phyloP scores from a whole-genome alignment of 2,797 vertebrate genomes.

The Delichon dasypus region DNA sequence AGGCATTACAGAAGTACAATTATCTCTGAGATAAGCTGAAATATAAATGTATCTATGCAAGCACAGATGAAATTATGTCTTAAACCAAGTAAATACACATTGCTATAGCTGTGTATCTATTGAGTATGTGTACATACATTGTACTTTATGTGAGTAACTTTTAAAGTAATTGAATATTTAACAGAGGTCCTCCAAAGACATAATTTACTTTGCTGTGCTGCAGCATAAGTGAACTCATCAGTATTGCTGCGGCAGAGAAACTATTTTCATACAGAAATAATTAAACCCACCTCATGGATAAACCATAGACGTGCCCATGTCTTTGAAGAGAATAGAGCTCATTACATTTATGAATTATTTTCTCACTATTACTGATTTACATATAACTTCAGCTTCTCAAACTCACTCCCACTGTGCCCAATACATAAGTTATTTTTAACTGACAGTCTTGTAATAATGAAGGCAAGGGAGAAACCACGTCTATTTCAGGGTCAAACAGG shows the following conservation, averaged over 20 bases:
- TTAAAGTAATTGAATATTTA: background rate
- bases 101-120: background rate
- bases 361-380: constrained; percentile 23
- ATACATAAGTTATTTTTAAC: constrained; percentile 19
- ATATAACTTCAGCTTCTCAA: constrained; percentile 14
- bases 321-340: background rate
- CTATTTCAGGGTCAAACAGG: constrained; percentile 24
- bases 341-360: constrained; percentile 10
- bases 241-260: background rate
- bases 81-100: background rate
- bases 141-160: background rate
- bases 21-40: background rate
- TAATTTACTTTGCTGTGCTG: background rate
- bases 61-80: background rate
- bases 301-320: background rate
- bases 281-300: background rate
- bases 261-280: background rate
- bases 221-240: background rate
- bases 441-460: constrained; percentile 4
- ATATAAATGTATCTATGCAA: background rate
- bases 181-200: background rate
- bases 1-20: background rate
- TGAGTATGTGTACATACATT: accelerated
- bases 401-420: constrained; percentile 27
- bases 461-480: constrained; percentile 20